Conservation (phyloP, 2,113 vertebrate species). For the Cygnus atratus region DNA sequence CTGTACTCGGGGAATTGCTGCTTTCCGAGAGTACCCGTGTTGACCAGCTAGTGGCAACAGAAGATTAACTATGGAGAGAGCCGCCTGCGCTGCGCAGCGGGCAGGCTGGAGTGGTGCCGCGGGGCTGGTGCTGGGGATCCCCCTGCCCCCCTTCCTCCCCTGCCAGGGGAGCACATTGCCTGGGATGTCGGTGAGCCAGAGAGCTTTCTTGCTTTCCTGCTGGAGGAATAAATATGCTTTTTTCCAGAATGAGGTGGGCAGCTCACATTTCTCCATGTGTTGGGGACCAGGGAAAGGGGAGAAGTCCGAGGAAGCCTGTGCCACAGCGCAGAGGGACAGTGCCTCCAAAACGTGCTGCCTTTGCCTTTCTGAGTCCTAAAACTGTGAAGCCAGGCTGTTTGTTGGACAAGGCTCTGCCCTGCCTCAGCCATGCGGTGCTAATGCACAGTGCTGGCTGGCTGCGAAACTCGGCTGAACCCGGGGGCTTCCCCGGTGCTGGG, state of each 20-base stretch:
- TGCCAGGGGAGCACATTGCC: not conserved
- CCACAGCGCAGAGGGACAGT: accelerated
- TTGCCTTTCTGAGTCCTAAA: not conserved
- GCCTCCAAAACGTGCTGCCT: not conserved
- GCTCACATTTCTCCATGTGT: not conserved
- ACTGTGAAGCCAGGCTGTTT: not conserved
- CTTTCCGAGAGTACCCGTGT: constrained; percentile 70
- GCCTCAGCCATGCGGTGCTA: not conserved
- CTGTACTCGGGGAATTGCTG: not conserved
- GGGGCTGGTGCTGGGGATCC: not conserved
- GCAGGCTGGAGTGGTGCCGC: not conserved
- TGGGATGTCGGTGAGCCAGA: not conserved
- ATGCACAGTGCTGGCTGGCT: not conserved
- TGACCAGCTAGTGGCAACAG: constrained; percentile 83
- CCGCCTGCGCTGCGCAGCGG: not conserved
- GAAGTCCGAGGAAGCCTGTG: not conserved
- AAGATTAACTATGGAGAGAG: constrained; percentile 76
- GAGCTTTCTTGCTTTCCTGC: not conserved
- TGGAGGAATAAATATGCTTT: not conserved
- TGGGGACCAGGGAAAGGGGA: no score
- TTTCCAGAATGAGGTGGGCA: not conserved
- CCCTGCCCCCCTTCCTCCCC: not conserved
- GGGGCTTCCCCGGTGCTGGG: not conserved
- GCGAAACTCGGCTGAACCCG: not conserved
- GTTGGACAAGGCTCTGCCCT: not conserved